phyloP scores from a whole-genome alignment of 2,113 vertebrate species.

The Oxyruncus cristatus region DNA sequence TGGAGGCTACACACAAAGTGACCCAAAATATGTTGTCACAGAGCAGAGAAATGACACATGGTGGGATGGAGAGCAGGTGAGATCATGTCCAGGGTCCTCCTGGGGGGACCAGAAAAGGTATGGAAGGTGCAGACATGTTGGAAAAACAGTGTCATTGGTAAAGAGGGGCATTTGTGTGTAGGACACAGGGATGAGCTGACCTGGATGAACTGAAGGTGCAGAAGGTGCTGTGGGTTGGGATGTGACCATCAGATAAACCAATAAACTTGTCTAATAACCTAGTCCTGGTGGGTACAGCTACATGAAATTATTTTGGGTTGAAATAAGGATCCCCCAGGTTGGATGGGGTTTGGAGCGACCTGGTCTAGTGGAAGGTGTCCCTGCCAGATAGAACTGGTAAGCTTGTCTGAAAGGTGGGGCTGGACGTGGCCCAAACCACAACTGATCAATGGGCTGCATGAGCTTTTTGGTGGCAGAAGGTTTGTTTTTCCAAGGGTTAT shows the following conservation, averaged over 20 bases:
- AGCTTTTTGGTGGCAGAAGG: background rate
- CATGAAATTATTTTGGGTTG: background rate
- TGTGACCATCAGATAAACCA: background rate
- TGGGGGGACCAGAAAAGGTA: fast-evolving
- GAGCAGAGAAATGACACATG: background rate
- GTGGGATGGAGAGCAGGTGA: background rate
- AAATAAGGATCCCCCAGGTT: background rate
- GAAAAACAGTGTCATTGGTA: background rate
- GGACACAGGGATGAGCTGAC: background rate
- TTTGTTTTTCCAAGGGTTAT: background rate
- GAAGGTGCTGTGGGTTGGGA: background rate
- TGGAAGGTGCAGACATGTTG: background rate
- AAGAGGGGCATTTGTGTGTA: too few relatives aligned
- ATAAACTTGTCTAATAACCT: too few relatives aligned
- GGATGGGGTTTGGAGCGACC: background rate
- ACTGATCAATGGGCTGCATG: background rate
- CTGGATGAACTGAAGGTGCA: background rate
- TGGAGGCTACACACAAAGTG: background rate
- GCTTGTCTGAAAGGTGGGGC: background rate
- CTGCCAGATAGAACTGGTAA: background rate
- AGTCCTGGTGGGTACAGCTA: background rate
- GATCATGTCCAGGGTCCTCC: background rate
- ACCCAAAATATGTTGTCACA: background rate
- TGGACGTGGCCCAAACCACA: background rate
- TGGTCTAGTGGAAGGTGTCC: background rate